Evolutionary conservation across 2,888 invertebrate species (phyloP), one percentile per base, ranked within the genome.

Genomic region (Agonopterix heracliana): DNA sequence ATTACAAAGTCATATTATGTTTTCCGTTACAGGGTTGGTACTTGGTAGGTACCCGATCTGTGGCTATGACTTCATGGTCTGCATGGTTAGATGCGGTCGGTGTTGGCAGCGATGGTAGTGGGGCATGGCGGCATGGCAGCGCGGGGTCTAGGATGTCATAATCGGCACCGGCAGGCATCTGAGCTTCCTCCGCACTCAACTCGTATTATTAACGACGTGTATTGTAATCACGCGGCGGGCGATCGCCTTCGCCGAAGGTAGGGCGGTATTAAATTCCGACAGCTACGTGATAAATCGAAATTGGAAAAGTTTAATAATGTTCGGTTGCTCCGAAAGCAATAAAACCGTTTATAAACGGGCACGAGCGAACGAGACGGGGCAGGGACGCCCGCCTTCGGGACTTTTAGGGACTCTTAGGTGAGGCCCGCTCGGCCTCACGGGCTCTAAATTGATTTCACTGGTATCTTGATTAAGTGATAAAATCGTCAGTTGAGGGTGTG

Each of bases 231-330:
- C 83, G 87, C 86, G 86, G 87, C 84, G 78, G 85, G 86, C 86
- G 85, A 86, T 86, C 87, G 87, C 84, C 87, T 85, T 77, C 85
- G 81, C 78, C 79, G 86, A 88, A 88, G 88, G 87, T 88, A 85
- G 86, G 87, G 87, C 84, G 88, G 88, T 88, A 88, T 88, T 88
- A 88, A 88, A 88, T 88, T 88, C 88, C 88, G 88, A 88, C 88
- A 88, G 87, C 88, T 88, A 88, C 88, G 88, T 88, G 88, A 88
- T 88, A 88, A 89, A 88, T 88, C 88, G 88, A 88, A 89, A 89
- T 89, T 89, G 88, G 89, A 88, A 89, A 89, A 89, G 88, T 89
- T 89, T 89, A 89, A 89, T 89, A 89, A 89, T 88, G 89, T 88
- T 88, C 88, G 87, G 87, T 87, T 87, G 87, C 88, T 87, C 87